Evolutionary conservation across 1,140 invertebrate genomes (phyloP).

Genomic region (Drosophila rufa): DNA sequence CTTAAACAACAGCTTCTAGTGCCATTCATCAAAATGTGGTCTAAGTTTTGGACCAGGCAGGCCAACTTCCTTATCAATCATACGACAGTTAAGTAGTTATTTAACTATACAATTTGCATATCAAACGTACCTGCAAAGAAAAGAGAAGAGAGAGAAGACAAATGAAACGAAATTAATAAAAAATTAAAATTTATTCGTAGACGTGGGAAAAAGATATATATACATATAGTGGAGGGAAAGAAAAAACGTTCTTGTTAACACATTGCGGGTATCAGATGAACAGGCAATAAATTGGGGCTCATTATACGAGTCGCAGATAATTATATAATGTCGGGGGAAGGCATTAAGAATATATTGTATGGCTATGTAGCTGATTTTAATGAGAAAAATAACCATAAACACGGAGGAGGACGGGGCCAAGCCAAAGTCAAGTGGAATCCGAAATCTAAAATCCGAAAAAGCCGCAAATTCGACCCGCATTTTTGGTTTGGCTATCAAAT

Average conservation of each 20-base stretch:
- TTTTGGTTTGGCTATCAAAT: conserved; percentile 69
- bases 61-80: conserved; percentile 76
- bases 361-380: conserved; percentile 37
- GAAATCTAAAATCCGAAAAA: conserved; percentile 51
- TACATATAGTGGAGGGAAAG: neutral
- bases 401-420: no score
- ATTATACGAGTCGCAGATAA: conserved; percentile 38
- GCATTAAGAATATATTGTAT: conserved; percentile 30
- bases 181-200: conserved; percentile 48
- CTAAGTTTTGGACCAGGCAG: conserved; percentile 15
- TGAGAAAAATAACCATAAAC: conserved; percentile 25
- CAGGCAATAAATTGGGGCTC: conserved; percentile 49
- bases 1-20: conserved; percentile 18
- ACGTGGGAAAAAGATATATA: conserved; percentile 49
- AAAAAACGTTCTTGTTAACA: conserved; percentile 48
- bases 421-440: conserved; percentile 38
- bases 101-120: conserved; percentile 52
- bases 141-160: conserved; percentile 24
- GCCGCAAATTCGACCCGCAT: conserved; percentile 69
- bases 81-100: conserved; percentile 40
- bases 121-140: conserved; percentile 61
- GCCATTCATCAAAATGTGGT: conserved; percentile 56
- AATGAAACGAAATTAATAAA: conserved; percentile 57
- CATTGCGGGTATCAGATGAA: conserved; percentile 47
- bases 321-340: conserved; percentile 42